A percentile compares a stretch with the other conserved stretches of the same genome.
Evolutionary conservation across 2,113 vertebrate species (phyloP).

Genomic region (Taxidea taxus): DNA sequence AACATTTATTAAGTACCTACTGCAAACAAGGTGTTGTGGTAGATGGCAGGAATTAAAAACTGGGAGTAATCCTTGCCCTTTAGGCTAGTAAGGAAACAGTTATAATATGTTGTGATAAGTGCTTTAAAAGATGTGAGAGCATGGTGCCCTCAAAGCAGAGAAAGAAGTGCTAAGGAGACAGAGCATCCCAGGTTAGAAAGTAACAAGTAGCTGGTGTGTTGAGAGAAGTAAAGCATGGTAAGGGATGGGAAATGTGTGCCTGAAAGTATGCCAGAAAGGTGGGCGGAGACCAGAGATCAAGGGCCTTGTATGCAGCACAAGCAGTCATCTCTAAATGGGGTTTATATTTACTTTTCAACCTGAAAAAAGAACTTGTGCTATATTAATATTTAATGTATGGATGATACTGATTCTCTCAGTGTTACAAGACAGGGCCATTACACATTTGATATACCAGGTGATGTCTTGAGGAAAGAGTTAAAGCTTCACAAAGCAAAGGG

Average conservation of each 20-base stretch:
- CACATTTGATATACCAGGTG: neutral
- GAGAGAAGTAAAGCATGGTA: neutral
- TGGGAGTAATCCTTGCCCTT: neutral
- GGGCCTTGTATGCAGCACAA: neutral
- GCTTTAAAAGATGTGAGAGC: slow-evolving; percentile 19
- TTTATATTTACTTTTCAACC: slow-evolving; percentile 35
- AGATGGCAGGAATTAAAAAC: slow-evolving; percentile 9
- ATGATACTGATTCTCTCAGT: neutral
- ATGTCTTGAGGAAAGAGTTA: neutral
- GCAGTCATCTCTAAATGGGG: neutral
- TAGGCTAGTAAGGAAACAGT: neutral
- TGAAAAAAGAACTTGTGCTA: neutral
- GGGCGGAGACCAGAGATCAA: neutral
- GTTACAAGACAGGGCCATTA: neutral
- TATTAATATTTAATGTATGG: slow-evolving; percentile 20
- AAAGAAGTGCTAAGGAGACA: neutral
- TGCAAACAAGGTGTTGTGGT: slow-evolving; percentile 7
- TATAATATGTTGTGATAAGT: neutral
- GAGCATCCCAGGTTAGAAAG: neutral
- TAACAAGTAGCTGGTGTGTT: neutral
- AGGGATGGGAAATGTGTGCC: neutral
- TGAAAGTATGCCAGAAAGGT: neutral
- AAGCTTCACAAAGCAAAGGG: neutral
- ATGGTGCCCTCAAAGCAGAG: neutral
- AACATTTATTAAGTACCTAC: slow-evolving; percentile 37